A percentile compares a stretch with the other conserved stretches of the same genome.
These are phyloP conservation scores for Oreortyx pictus DNA, from an alignment of 2,797 vertebrate genomes.

Conservation along the genomic window DNA sequence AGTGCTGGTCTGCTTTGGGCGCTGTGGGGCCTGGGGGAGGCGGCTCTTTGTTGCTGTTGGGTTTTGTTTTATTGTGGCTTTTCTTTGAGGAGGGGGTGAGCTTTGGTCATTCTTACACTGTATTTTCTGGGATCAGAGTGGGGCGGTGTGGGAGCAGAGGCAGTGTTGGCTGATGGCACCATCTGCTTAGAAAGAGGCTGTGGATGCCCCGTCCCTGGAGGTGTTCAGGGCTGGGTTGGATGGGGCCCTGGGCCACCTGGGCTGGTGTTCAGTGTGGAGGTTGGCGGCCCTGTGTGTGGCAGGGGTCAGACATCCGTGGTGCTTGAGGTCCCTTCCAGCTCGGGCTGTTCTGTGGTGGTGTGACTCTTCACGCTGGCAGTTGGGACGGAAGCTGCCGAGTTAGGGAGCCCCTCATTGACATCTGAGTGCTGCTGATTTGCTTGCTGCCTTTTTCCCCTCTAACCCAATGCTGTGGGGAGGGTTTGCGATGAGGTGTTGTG, in stretches of 20 bases:
- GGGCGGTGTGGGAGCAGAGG: background rate
- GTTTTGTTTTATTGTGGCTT: background rate
- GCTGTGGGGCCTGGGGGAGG: background rate
- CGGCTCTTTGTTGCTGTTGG: background rate
- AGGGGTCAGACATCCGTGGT: too few species aligned
- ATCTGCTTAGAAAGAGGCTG: accelerated
- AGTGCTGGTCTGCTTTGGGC: conserved; percentile 63
- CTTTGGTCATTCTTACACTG: accelerated
- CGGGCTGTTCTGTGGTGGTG: too few species aligned
- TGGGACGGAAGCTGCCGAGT: background rate
- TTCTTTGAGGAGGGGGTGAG: accelerated
- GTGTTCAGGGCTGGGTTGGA: too few species aligned
- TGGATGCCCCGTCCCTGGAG: too few species aligned
- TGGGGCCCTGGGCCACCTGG: too few species aligned
- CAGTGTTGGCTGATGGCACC: background rate
- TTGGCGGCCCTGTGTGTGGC: too few species aligned
- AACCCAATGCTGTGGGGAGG: background rate
- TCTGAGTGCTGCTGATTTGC: background rate
- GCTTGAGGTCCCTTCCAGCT: too few species aligned
- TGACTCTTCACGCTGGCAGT: background rate
- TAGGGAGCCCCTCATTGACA: too few species aligned
- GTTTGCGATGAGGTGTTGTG: too few species aligned
- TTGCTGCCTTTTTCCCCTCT: background rate
- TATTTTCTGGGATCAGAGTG: background rate
- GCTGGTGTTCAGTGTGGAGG: too few species aligned